Conservation (phyloP, 92 coral and sea anemone species). For the Meandrina meandrites region DNA sequence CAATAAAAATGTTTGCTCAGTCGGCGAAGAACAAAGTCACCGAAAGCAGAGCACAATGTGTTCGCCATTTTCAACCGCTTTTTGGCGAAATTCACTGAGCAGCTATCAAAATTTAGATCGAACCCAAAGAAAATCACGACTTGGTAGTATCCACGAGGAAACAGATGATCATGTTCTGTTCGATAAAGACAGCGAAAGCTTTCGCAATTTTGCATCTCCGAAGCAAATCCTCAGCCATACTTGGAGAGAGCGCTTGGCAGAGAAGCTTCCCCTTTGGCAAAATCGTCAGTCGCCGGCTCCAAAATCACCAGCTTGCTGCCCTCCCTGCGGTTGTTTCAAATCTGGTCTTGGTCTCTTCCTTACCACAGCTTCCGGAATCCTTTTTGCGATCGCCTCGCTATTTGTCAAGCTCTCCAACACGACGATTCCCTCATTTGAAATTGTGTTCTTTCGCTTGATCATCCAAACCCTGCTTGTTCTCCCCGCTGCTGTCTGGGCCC, state of each 20-base stretch:
- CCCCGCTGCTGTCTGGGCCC: constrained; percentile 74
- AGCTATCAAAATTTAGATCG: constrained; percentile 24
- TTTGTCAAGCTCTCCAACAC: constrained; percentile 86
- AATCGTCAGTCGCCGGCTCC: not conserved
- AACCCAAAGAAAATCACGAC: constrained; percentile 6
- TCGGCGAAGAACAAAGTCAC: constrained; percentile 12
- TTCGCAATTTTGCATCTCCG: constrained; percentile 69
- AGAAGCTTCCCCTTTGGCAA: constrained; percentile 43
- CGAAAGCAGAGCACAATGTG: constrained; percentile 53
- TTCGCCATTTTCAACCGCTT: constrained; percentile 74
- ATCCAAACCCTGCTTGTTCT: constrained; percentile 68
- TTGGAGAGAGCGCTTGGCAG: constrained; percentile 50
- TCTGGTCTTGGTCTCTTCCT: constrained; percentile 63
- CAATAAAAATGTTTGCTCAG: constrained; percentile 1
- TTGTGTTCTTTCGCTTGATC: constrained; percentile 75
- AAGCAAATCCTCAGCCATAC: constrained; percentile 64
- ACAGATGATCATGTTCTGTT: constrained; percentile 20
- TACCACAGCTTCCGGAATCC: constrained; percentile 73
- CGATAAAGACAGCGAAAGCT: constrained; percentile 77
- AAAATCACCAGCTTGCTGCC: not conserved
- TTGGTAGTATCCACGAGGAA: constrained; percentile 34
- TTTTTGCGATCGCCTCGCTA: constrained; percentile 81
- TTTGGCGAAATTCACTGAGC: constrained; percentile 62
- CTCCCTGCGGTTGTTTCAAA: constrained; percentile 36
- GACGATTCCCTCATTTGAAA: constrained; percentile 79